Base-by-base conservation (phyloP, 1,140 invertebrate species). In the Drosophila tristis region DNA sequence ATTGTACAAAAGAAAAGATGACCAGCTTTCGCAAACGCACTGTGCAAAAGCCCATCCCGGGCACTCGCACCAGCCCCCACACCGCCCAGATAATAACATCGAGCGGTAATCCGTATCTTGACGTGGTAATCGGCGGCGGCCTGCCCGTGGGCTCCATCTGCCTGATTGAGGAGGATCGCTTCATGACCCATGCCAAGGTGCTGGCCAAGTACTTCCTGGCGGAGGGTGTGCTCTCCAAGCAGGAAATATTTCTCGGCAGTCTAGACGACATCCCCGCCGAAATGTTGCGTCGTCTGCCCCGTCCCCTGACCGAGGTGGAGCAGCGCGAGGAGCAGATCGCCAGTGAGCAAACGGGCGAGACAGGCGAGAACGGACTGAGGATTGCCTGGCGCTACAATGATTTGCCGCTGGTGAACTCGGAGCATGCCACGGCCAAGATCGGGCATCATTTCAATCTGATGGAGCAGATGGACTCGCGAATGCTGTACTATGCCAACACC, bases 361-460 rank as follows among this genome's bases (percentile, higher is more conserved):
- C 50, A 5, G 56, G 55, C 23, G 74, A 91, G 15, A 93, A 95
- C 51, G 93, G 95, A 72, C 95, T 97, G 94, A 95, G 95, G 85
- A 97, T 98, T 91, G 97, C 97, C 5, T 98, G 97, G 96, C 93
- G 96, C 53, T 98, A 98, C 92, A 95, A 96, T 82, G 95, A 96
- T 73, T 93, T 97, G 79, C 94, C 94, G 42, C 82, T 94, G 77
- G 93, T 96, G 2, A 94, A 96, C 77, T 94, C 95, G 5, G 93
- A 93, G 35, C 92, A 93, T 44, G 58, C 79, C 8, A 58, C 61
- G 2, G 92, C 89, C 43, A 80, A 85, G 42, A 92, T 93, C 49
- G 91, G 96, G 2, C 96, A 97, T 90, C 95, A 95, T 84, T 98
- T 95, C 93, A 96, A 97, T 92, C 91, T 97, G 4, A 95, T 95